phyloP scores from a whole-genome alignment of 2,888 invertebrate species.

The Bombylius discolor region DNA sequence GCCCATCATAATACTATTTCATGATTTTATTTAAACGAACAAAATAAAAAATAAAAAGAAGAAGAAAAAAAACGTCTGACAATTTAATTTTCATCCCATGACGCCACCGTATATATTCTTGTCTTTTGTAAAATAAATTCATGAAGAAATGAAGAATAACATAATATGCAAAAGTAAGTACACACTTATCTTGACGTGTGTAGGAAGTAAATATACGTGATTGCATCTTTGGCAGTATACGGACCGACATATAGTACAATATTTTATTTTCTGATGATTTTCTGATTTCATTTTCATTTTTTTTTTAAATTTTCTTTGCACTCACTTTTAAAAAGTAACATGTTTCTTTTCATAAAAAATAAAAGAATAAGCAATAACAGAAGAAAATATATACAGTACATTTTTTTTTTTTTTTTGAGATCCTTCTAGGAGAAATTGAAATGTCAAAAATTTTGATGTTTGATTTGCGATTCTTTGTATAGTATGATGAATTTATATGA shows the following conservation, averaged over 20 bases:
- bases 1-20: no score
- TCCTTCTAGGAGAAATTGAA: conserved; percentile 24
- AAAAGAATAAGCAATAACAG: no score
- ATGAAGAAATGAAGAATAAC: no score
- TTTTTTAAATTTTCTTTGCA: no score
- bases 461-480: background rate
- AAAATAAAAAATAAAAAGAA: no score
- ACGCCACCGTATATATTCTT: background rate
- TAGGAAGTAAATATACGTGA: background rate
- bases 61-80: background rate
- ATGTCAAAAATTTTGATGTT: conserved; percentile 36
- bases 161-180: background rate
- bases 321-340: no score
- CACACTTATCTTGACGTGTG: background rate
- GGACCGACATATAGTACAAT: no score
- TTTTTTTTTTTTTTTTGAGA: no score
- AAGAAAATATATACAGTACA: no score
- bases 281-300: background rate
- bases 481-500: background rate
- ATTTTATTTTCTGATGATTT: no score
- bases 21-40: no score
- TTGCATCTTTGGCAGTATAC: background rate
- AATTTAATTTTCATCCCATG: background rate
- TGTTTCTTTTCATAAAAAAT: no score
- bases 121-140: background rate